phyloP scores from a whole-genome alignment of 92 coral and sea anemone genomes.

The Montipora capitata region DNA sequence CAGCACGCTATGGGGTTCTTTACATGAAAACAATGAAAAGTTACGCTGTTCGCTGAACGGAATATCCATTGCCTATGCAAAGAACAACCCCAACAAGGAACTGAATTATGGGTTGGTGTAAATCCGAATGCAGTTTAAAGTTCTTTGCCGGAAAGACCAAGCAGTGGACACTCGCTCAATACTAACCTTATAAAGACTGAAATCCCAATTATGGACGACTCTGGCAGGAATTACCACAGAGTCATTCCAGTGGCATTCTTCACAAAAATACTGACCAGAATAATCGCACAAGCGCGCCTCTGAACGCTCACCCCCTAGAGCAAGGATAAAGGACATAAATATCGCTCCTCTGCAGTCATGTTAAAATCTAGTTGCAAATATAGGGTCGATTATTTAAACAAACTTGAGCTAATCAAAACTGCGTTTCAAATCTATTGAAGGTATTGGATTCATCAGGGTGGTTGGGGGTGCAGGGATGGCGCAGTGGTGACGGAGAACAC shows the following conservation, averaged over 20 bases:
- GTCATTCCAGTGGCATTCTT: conserved; percentile 98
- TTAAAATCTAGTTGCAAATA: background rate
- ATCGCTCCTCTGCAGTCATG: background rate
- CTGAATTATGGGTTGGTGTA: too few species aligned
- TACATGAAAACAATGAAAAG: too few species aligned
- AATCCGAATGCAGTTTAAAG: too few species aligned
- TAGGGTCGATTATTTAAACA: background rate
- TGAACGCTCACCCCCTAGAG: conserved; percentile 70
- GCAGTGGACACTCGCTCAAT: background rate
- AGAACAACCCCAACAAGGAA: too few species aligned
- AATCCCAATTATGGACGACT: conserved; percentile 99
- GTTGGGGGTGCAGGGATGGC: too few species aligned
- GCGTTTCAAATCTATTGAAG: too few species aligned
- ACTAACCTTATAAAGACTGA: conserved; percentile 83
- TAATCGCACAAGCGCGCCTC: conserved; percentile 96
- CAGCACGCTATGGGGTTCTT: too few species aligned
- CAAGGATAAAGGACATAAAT: background rate
- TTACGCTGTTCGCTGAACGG: too few species aligned
- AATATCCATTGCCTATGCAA: too few species aligned
- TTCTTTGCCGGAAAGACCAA: background rate
- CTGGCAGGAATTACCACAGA: conserved; percentile 90
- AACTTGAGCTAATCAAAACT: background rate
- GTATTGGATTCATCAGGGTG: too few species aligned
- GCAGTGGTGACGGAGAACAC: too few species aligned
- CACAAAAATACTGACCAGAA: conserved; percentile 97